Percentiles rank a stretch among this genome's conserved stretches.
These are phyloP conservation scores for Luperina testacea DNA, from an alignment of 2,888 invertebrate genomes.

Conservation along the genomic window DNA sequence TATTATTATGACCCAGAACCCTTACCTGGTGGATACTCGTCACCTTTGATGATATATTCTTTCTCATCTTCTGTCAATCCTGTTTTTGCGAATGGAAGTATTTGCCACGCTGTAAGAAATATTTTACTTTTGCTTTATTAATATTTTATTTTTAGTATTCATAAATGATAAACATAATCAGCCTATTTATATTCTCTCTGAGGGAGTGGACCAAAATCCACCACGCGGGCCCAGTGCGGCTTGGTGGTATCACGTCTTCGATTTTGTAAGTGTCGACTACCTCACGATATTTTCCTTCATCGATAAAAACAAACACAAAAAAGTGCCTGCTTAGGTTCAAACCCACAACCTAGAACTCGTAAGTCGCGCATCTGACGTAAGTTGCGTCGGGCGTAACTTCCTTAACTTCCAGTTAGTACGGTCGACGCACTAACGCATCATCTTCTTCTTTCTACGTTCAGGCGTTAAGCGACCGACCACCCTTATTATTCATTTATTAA, in stretches of 20 bases:
- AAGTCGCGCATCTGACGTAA: neutral
- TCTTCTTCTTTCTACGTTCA: neutral
- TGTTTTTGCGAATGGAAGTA: constrained; percentile 61
- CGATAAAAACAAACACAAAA: too few relatives aligned
- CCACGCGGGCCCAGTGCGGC: too few relatives aligned
- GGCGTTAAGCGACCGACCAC: neutral
- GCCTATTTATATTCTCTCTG: too few relatives aligned
- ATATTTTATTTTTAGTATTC: neutral
- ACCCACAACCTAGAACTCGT: too few relatives aligned
- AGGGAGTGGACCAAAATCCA: too few relatives aligned
- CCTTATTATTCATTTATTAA: neutral
- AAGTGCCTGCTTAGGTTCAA: too few relatives aligned
- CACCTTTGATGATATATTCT: constrained; percentile 67
- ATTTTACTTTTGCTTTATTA: neutral
- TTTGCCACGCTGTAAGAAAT: constrained; percentile 74
- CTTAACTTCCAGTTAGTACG: neutral
- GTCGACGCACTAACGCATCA: neutral
- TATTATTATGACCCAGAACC: rapidly evolving
- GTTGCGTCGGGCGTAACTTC: neutral
- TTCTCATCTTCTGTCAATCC: constrained; percentile 68
- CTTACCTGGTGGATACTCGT: constrained; percentile 75
- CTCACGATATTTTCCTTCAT: too few relatives aligned
- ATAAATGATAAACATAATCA: neutral
- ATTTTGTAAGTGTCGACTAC: too few relatives aligned
- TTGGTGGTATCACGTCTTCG: too few relatives aligned